Evolutionary conservation across 1,140 invertebrate genomes (phyloP), one percentile per base, ranked within the genome.

Genomic region (Lutraria rhynchaena): DNA sequence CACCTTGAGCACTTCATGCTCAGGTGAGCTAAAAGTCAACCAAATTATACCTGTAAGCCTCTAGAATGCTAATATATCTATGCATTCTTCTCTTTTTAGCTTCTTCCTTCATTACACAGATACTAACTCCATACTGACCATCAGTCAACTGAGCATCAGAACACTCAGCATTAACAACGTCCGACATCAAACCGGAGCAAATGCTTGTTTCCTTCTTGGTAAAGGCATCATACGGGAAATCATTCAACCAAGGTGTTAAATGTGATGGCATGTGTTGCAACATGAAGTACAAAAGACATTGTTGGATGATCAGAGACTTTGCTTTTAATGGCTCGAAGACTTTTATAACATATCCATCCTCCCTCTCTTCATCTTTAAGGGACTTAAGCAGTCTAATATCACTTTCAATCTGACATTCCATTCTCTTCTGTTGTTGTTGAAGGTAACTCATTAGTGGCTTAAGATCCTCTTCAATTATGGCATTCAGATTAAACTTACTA

Each of bases 401-500:
- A 35, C 31, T 53, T 3, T 83, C 58, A 37, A 86, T 82, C n/a
- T 83, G 81, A 1, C 51, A 44, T n/a, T 82, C 57, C 44, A 86
- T 75, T 58, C 63, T 81, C 15, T 69, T 41, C 17, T 74, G 58
- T 69, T 86, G 85, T 22, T 69, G 51, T 24, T 86, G 78, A 4
- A 86, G 55, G 27, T 81, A 84, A 11, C 53, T 22, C 24, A 63
- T 78, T 27, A 86, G 55, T n/a, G 63, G 35, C 24, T 71, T 35
- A 55, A 86, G 49, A 53, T 86, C 81, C 49, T 83, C 61, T 19
- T 75, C 75, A 4, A 86, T 65, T n/a, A 84, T 61, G 33, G 81
- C 55, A 19, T 49, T 49, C 61, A 86, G 57, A n/a, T 77, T 71
- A 13, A 67, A 33, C 37, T 67, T 78, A 37, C 83, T 78, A 41